Conservation (phyloP, 2,888 invertebrate genomes). For the Hemithea aestivaria region DNA sequence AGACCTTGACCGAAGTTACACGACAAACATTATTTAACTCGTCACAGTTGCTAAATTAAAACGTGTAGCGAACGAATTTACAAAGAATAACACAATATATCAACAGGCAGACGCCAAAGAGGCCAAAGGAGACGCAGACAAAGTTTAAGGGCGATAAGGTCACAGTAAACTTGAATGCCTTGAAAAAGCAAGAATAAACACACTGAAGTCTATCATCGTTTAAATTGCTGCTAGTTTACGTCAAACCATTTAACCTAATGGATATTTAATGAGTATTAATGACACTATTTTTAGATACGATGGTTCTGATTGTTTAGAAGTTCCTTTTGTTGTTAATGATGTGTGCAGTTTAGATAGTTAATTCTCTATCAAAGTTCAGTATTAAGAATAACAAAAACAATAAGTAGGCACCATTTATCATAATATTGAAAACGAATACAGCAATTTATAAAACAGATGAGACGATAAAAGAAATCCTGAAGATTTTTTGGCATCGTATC, state of each 20-base stretch:
- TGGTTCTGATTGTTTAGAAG: constrained; percentile 13
- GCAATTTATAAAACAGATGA: constrained; percentile 8
- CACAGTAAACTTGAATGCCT: constrained; percentile 19
- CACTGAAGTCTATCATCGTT: constrained; percentile 9
- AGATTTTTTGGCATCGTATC: constrained; percentile 45
- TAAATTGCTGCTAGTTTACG: constrained; percentile 5
- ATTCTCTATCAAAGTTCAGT: too few relatives aligned
- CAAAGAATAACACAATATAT: constrained; percentile 4
- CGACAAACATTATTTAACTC: constrained; percentile 21
- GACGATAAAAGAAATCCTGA: constrained; percentile 21
- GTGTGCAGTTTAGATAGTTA: too few relatives aligned
- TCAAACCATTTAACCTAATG: constrained; percentile 16
- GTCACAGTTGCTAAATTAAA: constrained; percentile 25
- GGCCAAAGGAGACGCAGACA: constrained; percentile 8
- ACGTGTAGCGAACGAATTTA: constrained; percentile 3
- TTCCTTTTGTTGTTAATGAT: too few relatives aligned
- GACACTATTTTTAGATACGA: constrained; percentile 24
- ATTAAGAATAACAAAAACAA: too few relatives aligned
- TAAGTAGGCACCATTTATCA: too few relatives aligned
- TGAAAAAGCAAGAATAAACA: constrained; percentile 14
- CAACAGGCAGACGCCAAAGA: constrained; percentile 1
- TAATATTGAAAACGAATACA: constrained; percentile 19
- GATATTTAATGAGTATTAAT: constrained; percentile 24
- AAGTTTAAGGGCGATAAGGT: constrained; percentile 15
- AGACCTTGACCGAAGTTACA: constrained; percentile 57